These are phyloP conservation scores for Aphaenogaster ashmeadi DNA, from an alignment of 1,140 invertebrate genomes.

Conservation along the genomic window DNA sequence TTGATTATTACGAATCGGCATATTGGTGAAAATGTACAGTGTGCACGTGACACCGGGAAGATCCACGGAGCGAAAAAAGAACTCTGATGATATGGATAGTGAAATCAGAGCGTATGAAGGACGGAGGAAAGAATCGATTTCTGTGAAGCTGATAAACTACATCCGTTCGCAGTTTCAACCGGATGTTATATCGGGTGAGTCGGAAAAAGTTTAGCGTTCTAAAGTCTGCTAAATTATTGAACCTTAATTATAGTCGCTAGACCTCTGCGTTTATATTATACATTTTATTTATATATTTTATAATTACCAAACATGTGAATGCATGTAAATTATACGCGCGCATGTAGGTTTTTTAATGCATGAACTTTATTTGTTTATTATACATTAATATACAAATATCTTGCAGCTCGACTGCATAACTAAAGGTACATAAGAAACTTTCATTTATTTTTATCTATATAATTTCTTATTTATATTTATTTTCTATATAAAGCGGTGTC, in stretches of 20 bases:
- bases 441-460: constrained; percentile 18
- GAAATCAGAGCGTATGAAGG: constrained; percentile 74
- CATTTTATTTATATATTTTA: constrained; percentile 1
- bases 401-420: neutral
- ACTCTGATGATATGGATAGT: constrained; percentile 70
- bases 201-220: constrained; percentile 33
- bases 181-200: constrained; percentile 76
- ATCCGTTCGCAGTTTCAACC: constrained; percentile 79
- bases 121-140: constrained; percentile 79
- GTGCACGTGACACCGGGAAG: constrained; percentile 79
- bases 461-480: constrained; percentile 25
- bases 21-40: constrained; percentile 78
- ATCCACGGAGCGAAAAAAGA: constrained; percentile 66
- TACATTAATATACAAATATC: constrained; percentile 47
- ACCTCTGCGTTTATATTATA: neutral
- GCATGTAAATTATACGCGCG: neutral
- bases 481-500: no score
- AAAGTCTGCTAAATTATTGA: neutral
- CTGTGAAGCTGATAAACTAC: constrained; percentile 79
- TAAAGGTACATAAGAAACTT: constrained; percentile 38
- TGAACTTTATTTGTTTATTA: constrained; percentile 36
- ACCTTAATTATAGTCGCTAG: neutral
- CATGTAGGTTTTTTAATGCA: constrained; percentile 37
- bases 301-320: neutral
- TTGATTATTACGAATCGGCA: neutral